Base-by-base conservation (phyloP, 2,797 vertebrate genomes). In the Glyptemys insculpta region DNA sequence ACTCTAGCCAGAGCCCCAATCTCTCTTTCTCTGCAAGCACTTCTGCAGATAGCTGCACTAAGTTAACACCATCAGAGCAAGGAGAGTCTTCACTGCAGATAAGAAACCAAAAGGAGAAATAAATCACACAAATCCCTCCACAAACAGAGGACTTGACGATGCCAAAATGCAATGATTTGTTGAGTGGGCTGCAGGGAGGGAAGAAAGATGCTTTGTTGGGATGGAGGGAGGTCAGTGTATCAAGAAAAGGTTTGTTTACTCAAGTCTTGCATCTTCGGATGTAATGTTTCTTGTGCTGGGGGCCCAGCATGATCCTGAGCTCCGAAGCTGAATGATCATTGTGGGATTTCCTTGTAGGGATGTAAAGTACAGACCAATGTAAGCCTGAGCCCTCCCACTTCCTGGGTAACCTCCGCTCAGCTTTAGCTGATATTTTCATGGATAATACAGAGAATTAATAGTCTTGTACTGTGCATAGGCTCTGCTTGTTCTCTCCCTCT, bases 291-390 rank as follows among this genome's bases (percentile, higher is more conserved):
- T 91, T 65, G 56, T 85, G 62, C 53, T 72, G 65, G 83, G 56
- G 62, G 56, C 94, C 85, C 86, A 54, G 89, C 2, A 0, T 15
- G 12, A 56, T 94, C 92, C 91, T 91, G 81, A 80, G 87, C 86
- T 96, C 88, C 41, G 41, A 34, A 16, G 81, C 3, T 9, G 96
- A 96, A 96, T 16, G 90, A 89, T 49, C 79, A n/a, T 85, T 8
- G 0, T 91, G 57, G 93, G 37, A 93, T 96, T 96, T 95, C 97
- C 97, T 95, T 94, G 86, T 95, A 97, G 92, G 92, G 91, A 78
- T 91, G 59, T 94, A 85, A 92, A 76, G 78, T 59, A 72, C 81
- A 87, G 87, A 16, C 85, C 54, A 87, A 74, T 44, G 57, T 15
- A 3, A 86, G 56, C 15, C 59, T 80, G 87, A 95, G 82, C 91